Evolutionary conservation across 2,113 vertebrate species (phyloP).

Genomic region (Heteronetta atricapilla): DNA sequence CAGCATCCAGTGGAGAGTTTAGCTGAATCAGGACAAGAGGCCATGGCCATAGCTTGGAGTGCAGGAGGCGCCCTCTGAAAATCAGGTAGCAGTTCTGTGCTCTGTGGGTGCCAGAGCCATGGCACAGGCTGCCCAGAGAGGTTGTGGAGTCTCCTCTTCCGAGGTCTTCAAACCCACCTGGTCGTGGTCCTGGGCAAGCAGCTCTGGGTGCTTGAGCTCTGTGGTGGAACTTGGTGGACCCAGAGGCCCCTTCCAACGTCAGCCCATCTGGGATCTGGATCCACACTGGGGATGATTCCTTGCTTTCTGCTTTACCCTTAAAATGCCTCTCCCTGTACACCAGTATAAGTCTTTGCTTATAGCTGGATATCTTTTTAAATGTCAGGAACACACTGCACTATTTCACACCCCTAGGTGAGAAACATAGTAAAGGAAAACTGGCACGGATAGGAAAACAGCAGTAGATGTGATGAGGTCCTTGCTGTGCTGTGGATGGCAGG

Average conservation of each 20-base stretch:
- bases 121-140: neutral
- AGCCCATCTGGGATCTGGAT: neutral
- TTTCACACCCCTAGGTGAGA: neutral
- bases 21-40: neutral
- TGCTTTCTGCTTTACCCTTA: neutral
- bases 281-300: neutral
- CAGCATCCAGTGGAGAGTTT: neutral
- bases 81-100: neutral
- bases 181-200: neutral
- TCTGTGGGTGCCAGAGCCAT: neutral
- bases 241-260: neutral
- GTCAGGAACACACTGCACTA: no score
- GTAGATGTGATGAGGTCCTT: neutral
- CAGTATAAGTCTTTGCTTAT: neutral
- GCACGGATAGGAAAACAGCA: neutral
- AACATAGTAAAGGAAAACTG: neutral
- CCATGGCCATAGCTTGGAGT: neutral
- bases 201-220: neutral
- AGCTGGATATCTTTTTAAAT: neutral
- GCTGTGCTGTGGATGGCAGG: neutral
- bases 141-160: neutral
- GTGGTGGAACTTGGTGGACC: neutral
- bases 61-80: neutral
- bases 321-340: fast-evolving
- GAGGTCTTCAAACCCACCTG: neutral